Conservation (phyloP, 2,888 invertebrate species). For the Lepidocyrtoides sp. region DNA sequence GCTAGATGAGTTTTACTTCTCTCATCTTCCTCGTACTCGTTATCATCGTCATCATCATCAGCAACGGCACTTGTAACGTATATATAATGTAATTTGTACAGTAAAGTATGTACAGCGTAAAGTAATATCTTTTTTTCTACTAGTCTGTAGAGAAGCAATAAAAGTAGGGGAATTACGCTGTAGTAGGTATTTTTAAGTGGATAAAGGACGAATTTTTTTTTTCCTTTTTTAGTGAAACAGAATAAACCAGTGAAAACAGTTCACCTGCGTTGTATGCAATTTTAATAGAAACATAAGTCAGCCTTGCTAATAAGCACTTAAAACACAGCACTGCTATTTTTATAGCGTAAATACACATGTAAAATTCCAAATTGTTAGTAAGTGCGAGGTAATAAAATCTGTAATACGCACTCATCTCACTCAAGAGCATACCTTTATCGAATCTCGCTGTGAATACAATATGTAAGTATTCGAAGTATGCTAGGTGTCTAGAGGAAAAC, state of each 20-base stretch:
- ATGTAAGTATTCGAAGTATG: no score
- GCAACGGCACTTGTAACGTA: constrained; percentile 18
- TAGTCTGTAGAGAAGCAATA: not conserved
- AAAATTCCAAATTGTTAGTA: not conserved
- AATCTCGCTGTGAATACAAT: no score
- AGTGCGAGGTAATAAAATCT: not conserved
- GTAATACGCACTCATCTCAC: not conserved
- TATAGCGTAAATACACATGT: not conserved
- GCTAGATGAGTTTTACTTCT: constrained; percentile 38
- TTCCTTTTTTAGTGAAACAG: constrained; percentile 27
- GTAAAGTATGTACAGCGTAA: not conserved
- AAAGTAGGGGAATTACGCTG: no score
- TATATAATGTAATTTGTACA: constrained; percentile 35
- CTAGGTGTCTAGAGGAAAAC: no score
- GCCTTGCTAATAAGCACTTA: not conserved
- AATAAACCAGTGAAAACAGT: constrained; percentile 41
- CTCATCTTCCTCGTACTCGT: constrained; percentile 42
- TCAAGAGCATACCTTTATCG: no score
- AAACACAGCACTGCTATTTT: not conserved
- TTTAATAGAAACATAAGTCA: not conserved
- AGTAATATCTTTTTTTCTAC: not conserved
- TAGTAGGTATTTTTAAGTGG: no score
- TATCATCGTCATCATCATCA: not conserved
- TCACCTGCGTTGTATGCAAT: not conserved
- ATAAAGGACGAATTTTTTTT: not conserved